Evolutionary conservation across 2,797 vertebrate genomes (phyloP).

Genomic region (Tenualosa thibaudeaui): DNA sequence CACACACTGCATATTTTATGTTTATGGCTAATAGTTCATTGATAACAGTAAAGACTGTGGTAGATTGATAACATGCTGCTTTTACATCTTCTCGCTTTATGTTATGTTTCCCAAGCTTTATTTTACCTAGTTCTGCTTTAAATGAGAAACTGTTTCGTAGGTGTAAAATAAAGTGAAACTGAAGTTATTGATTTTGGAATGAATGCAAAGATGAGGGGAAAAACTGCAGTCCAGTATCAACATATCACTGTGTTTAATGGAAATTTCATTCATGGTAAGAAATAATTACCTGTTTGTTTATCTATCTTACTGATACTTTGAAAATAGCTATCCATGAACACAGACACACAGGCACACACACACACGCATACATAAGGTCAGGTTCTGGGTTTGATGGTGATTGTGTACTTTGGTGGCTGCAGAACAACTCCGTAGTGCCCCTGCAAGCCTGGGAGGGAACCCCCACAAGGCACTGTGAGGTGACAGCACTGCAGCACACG

Average conservation of each 20-base stretch:
- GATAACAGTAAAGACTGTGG: too few species aligned
- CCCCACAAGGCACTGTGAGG: slow-evolving; percentile 61
- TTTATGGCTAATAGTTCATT: too few species aligned
- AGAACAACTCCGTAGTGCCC: slow-evolving; percentile 74
- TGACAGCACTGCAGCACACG: slow-evolving; percentile 74
- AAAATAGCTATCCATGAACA: too few species aligned
- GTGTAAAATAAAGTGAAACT: not conserved
- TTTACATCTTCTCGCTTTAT: too few species aligned
- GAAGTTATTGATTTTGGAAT: not conserved
- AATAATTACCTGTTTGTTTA: not conserved
- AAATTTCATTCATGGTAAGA: not conserved
- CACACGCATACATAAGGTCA: slow-evolving; percentile 40
- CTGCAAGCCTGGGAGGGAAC: slow-evolving; percentile 67
- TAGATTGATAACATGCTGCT: too few species aligned
- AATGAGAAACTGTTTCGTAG: too few species aligned
- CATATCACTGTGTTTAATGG: not conserved
- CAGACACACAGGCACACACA: not conserved
- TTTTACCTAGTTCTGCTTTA: too few species aligned
- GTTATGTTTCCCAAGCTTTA: too few species aligned
- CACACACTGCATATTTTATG: not conserved
- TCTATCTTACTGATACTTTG: not conserved
- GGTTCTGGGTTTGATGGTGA: slow-evolving; percentile 54
- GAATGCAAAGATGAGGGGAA: not conserved
- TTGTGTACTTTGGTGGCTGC: slow-evolving; percentile 69
- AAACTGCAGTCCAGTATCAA: not conserved